Evolutionary conservation across 2,113 vertebrate genomes (phyloP), one percentile per base, ranked within the genome.

Genomic region (Heptranchias perlo): DNA sequence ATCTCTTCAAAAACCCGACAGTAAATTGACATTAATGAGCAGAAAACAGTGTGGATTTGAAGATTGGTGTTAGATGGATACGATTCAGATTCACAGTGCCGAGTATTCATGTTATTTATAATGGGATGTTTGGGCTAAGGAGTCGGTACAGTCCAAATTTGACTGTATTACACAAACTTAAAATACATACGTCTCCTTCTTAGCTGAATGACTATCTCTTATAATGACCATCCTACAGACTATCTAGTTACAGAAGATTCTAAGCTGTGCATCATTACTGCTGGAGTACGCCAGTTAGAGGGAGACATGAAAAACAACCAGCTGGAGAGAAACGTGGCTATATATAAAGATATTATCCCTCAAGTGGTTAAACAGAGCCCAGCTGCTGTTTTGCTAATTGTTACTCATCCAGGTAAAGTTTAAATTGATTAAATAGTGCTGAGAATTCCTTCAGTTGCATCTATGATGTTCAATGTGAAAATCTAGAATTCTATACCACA

Each of bases 221-320:
- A 28, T 58, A 11, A 49, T 52, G n/a, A 52, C 92, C 76, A 31
- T 94, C 64, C 49, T 52, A 64, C 95, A 97, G 97, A 97, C 94
- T 97, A 97, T 96, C 96, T 96, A 16, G 97, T 97, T n/a, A 97
- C 97, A 0, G 96, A 96, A 54, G 96, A 97, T 92, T 97, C 97
- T 4, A 97, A 96, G 86, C 73, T 97, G 21, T 96, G 96, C 94
- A 96, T 96, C 95, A 96, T 97, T 54, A 96, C 97, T 49, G 96
- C 97, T 4, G 97, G 97, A 13, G 96, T 96, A 21, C 96, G 96
- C 25, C 97, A 97, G 96, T 96, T 96, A 96, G 96, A 96, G 62
- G 97, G 96, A 1, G 97, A 97, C 92, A 96, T 96, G 91, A 87
- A 96, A 28, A 96, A 96, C n/a, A 96, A 96, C 78, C 96, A 97